Evolutionary conservation across 2,797 vertebrate species (phyloP).

Genomic region (Gallirallus australis): DNA sequence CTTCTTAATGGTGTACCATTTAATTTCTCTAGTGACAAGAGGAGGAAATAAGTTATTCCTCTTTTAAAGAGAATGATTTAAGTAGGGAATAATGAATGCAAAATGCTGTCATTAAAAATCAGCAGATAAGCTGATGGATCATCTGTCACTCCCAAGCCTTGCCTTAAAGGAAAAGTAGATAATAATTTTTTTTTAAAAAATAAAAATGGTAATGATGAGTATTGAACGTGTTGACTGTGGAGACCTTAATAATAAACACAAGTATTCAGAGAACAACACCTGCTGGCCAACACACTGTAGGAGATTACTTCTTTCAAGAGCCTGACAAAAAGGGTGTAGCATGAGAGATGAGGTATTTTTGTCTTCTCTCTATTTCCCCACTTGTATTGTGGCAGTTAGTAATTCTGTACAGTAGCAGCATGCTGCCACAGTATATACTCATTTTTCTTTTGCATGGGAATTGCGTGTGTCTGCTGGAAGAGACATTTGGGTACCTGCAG

Average conservation of each 20-base stretch:
- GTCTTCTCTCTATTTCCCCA: not conserved
- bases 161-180: slow-evolving; percentile 19
- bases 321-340: not conserved
- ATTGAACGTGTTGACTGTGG: not conserved
- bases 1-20: slow-evolving; percentile 40
- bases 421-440: not conserved
- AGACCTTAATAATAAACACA: not conserved
- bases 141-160: slow-evolving; percentile 53
- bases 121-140: slow-evolving; percentile 68
- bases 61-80: slow-evolving; percentile 46
- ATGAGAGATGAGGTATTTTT: not conserved
- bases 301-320: not conserved
- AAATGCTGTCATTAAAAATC: slow-evolving; percentile 63
- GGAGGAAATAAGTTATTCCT: slow-evolving; percentile 64
- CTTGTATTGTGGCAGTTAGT: not conserved
- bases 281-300: not conserved
- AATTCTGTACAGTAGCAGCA: not conserved
- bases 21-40: slow-evolving; percentile 63
- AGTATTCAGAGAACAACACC: not conserved
- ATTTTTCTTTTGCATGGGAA: not conserved
- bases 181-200: not conserved
- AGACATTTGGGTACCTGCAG: not conserved
- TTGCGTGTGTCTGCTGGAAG: fast-evolving
- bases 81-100: slow-evolving; percentile 74
- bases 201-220: slow-evolving; percentile 14